Evolutionary conservation across 1,140 invertebrate species (phyloP), one percentile per base, ranked within the genome.

Genomic region (Papilio xuthus): DNA sequence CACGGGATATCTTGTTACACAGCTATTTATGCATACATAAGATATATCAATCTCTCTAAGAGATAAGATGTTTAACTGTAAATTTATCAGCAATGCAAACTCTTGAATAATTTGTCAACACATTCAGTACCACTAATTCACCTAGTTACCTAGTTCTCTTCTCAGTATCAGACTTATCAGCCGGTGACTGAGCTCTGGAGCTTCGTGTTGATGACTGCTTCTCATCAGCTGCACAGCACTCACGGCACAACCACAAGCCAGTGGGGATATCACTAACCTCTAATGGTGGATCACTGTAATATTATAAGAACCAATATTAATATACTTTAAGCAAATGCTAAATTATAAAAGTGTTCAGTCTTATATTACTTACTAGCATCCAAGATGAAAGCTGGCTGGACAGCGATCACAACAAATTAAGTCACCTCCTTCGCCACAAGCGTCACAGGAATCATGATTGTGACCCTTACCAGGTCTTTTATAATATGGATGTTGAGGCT

Each of bases 361-460:
- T 32, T 32, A 32, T 32, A 69, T 28, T 79, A 95, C 97, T 96
- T 94, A 98, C 97, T 99, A 98, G 96, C 98, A 99, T 74, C 96
- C 95, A 67, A 99, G 94, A 94, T 99, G 98, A 94, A 99, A 99
- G 47, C 98, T 98, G 47, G 98, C 97, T 47, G 98, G 98, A 90
- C 98, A 99, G 81, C 96, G 96, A 90, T 99, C 98, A 92, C 99
- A 99, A 89, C 98, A 99, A 73, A 99, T 96, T n/a, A 99, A 94
- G 92, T 99, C 97, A 42, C 98, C 98, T 53, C 98, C 98, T 95
- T 99, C 98, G 82, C 97, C 96, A 90, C 98, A 98, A 67, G 97
- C 97, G 94, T 99, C 98, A 91, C 98, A 99, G 80, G 96, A 97
- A 90, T 99, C 98, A 90, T 97, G 97, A 94, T 99, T 99, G 83